Conservation (phyloP, 2,797 vertebrate species). For the Aratinga solstitialis region DNA sequence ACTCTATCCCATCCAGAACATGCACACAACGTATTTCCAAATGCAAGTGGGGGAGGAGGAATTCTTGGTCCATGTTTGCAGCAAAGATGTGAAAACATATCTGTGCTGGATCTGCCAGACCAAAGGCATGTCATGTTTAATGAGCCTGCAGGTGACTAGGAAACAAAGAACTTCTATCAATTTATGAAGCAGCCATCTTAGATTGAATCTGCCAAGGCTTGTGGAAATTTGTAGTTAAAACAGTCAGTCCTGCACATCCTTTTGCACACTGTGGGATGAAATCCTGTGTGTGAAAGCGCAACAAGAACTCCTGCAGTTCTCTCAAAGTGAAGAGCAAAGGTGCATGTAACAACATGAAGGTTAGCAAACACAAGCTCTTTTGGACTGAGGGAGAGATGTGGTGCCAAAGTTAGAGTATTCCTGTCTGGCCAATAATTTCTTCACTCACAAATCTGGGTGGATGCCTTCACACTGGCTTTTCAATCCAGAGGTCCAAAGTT, state of each 20-base stretch:
- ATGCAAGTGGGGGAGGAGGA: not conserved
- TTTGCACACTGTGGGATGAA: not conserved
- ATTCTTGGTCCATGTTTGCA: not conserved
- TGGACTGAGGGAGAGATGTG: not conserved
- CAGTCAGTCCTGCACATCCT: not conserved
- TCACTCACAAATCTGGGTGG: not conserved
- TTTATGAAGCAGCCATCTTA: not conserved
- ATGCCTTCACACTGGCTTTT: not conserved
- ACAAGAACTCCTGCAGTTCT: not conserved
- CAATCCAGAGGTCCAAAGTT: not conserved
- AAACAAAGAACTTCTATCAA: not conserved
- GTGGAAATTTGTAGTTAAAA: not conserved
- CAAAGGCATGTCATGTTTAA: not conserved
- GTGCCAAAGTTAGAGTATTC: not conserved
- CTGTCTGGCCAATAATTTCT: not conserved
- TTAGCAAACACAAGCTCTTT: not conserved
- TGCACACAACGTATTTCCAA: not conserved
- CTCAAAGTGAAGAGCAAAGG: not conserved
- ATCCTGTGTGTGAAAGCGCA: not conserved
- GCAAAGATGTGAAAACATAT: not conserved
- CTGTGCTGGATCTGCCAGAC: not conserved
- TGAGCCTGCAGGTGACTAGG: not conserved
- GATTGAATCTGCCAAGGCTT: not conserved
- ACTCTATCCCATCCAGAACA: not conserved
- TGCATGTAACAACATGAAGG: not conserved